Evolutionary conservation across 2,113 vertebrate species (phyloP), one percentile per base, ranked within the genome.

Genomic region (Chrysochloris asiatica): DNA sequence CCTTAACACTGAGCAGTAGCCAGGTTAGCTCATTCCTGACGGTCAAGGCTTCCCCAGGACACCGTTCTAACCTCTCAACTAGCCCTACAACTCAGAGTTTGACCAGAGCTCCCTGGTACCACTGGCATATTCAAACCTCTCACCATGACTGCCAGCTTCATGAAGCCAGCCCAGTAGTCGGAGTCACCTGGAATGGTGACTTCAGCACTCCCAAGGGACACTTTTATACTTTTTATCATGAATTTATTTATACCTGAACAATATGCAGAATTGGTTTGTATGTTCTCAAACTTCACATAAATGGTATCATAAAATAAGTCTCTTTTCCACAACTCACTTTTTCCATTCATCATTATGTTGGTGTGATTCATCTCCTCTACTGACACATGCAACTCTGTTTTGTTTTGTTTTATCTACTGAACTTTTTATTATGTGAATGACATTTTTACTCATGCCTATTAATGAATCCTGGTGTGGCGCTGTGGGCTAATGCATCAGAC

Each of bases 381-480:
- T 90, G 79, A 90, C 76, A 88, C 1, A 77, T 19, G 19, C 47
- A 65, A 79, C 93, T 86, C 11, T 16, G 54, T 56, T 16, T 21
- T 19, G 54, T 56, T 69, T 90, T 86, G 83, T 86, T 86, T 82
- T 77, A 71, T 86, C 88, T 83, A n/a, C 43, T 72, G 30, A 86
- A 88, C 73, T 17, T 47, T 76, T 45, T 85, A 91, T 73, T 94
- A 88, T 95, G 83, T 72, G 36, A 87, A 67, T 48, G 50, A 80
- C 21, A 48, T 92, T n/a, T n/a, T n/a, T n/a, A n/a, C n/a, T n/a
- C n/a, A n/a, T n/a, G n/a, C n/a, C n/a, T n/a, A n/a, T n/a, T n/a
- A n/a, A n/a, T n/a, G n/a, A n/a, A n/a, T n/a, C n/a, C n/a, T n/a
- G n/a, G n/a, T n/a, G n/a, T n/a, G n/a, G n/a, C n/a, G n/a, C n/a